Percentiles rank a stretch among this genome's conserved stretches.
Conservation (phyloP, 2,113 vertebrate species). For the Lutjanus erythropterus region DNA sequence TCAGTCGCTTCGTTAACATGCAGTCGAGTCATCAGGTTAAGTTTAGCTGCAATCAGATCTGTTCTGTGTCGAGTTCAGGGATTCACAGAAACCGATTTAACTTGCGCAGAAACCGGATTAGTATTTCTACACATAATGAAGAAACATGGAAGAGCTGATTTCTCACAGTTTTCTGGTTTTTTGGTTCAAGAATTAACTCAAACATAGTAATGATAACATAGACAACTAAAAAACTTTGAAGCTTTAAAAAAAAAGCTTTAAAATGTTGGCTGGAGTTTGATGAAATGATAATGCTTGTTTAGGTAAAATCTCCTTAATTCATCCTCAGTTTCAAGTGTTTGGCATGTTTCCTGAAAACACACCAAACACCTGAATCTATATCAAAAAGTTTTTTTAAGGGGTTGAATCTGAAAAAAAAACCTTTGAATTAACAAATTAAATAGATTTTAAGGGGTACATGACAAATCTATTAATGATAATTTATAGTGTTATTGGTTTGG, state of each 20-base stretch:
- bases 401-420: not conserved
- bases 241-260: too few relatives aligned
- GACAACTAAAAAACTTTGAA: too few relatives aligned
- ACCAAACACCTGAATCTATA: not conserved
- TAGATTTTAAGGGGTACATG: too few relatives aligned
- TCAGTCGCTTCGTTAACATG: not conserved
- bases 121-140: not conserved
- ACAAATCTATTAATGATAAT: too few relatives aligned
- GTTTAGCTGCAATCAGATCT: conserved; percentile 24
- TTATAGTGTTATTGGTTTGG: too few relatives aligned
- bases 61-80: not conserved
- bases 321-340: not conserved
- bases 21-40: conserved; percentile 12
- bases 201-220: too few relatives aligned
- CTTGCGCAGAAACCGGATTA: not conserved
- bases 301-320: not conserved
- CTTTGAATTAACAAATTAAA: too few relatives aligned
- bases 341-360: not conserved
- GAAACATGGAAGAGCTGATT: not conserved
- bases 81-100: not conserved
- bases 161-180: not conserved
- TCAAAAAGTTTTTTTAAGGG: too few relatives aligned
- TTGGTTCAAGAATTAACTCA: not conserved
- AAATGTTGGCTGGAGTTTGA: too few relatives aligned
- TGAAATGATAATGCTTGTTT: not conserved